Base-by-base conservation (phyloP, 2,888 invertebrate species). In the Dascillus cervinus region DNA sequence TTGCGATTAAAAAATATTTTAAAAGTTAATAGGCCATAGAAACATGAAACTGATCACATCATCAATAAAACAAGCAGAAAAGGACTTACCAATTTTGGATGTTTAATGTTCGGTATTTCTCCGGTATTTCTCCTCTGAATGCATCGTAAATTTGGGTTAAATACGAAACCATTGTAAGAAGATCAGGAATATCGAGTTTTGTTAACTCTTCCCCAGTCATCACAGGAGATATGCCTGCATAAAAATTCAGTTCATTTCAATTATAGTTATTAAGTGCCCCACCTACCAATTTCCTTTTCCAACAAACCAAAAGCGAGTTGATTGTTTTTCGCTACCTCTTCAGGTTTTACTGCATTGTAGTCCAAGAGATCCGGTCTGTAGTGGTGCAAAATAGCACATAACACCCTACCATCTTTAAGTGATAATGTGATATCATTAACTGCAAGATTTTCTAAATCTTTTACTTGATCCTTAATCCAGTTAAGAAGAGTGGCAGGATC, bases 321-420 rank as follows among this genome's bases (percentile, higher is more conserved):
- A 57, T 88, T 85, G 54, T 85, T 80, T 44, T 76, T 73, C 15
- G 72, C 70, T 3, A 76, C 64, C 40, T 79, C 79, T 46, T 75
- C 72, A 32, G 76, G 71, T 50, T 75, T 72, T 26, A 86, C 66
- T 29, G 74, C 66, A 50, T 72, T 71, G 54, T 79, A 78, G 47
- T 91, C 86, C 46, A 94, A 71, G 50, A 95, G 71, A 67, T 94
- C 90, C 2, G 95, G 95, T 37, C 94, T 75, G 70, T 94, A 95
- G 42, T 87, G 81, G 53, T 78, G 77, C 44, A 91, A 73, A 47
- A 90, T 76, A 37, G 82, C 81, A 64, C 79, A 81, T 43, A 85
- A 65, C 12, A 78, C 71, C 55, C 81, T 53, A 38, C 81, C 75
- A 56, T 71, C 72, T 58, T 73, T 73, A 65, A 89, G 80, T 2